Percentiles rank a stretch among this genome's conserved stretches.
These are phyloP conservation scores for Brassicogethes aeneus DNA, from an alignment of 2,888 invertebrate genomes.

Conservation along the genomic window DNA sequence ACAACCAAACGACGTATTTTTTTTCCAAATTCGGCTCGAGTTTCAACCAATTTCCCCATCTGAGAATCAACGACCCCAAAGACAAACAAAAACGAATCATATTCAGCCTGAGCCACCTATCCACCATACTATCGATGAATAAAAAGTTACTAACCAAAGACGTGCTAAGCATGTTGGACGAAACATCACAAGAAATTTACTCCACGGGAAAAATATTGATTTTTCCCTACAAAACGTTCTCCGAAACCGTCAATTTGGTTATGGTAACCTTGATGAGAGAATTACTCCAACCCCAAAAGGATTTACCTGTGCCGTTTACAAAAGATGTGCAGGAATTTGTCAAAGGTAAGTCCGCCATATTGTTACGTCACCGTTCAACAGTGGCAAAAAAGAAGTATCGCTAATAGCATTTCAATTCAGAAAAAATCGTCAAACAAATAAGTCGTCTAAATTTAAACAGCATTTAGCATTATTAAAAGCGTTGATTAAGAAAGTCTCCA, in stretches of 20 bases:
- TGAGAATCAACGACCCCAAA: conserved; percentile 62
- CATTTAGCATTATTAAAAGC: too few species aligned
- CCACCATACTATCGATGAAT: conserved; percentile 68
- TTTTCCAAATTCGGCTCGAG: conserved; percentile 89
- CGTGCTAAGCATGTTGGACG: conserved; percentile 65
- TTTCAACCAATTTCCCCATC: conserved; percentile 81
- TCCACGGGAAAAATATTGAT: conserved; percentile 58
- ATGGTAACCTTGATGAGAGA: conserved; percentile 88
- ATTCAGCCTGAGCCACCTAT: conserved; percentile 69
- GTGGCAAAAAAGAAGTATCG: too few species aligned
- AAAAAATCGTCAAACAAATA: too few species aligned
- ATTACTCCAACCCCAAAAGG: conserved; percentile 81
- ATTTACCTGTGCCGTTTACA: conserved; percentile 82
- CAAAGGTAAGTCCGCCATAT: conserved; percentile 37
- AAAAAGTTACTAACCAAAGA: conserved; percentile 84
- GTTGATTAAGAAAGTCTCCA: too few species aligned
- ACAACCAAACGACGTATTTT: conserved; percentile 77
- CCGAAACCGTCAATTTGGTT: conserved; percentile 88
- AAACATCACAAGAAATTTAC: conserved; percentile 73
- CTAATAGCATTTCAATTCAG: too few species aligned
- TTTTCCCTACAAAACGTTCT: conserved; percentile 90
- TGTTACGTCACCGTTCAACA: too few species aligned
- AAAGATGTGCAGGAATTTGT: conserved; percentile 70
- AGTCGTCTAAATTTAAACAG: too few species aligned
- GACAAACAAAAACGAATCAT: conserved; percentile 55